Base-by-base conservation (phyloP, 2,888 invertebrate species). In the Ormyrus thymus region DNA sequence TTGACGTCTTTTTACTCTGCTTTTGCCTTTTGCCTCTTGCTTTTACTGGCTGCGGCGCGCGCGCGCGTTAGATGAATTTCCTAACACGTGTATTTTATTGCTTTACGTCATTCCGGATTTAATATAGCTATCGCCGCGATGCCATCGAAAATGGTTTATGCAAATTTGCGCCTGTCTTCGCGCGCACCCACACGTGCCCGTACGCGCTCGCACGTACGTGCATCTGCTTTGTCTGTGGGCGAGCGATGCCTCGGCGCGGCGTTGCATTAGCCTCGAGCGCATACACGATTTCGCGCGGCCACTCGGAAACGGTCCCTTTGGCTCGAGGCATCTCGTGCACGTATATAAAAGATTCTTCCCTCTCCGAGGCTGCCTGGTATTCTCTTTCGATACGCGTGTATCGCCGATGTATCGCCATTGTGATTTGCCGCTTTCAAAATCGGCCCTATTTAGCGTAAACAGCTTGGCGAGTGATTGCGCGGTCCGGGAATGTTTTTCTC, bases 1-100 rank as follows among this genome's bases (percentile, higher is more conserved):
- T 81, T 81, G 81, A 81, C 69, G 76, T 81, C 81, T 79, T 78
- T 78, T 79, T 81, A 76, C 55, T 62, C 29, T 66, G 43, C 56
- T 55, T 46, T 29, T 46, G 45, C 46, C 46, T 10, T n/a, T 15
- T 59, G 50, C 53, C 29, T 3, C 4, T 6, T 62, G n/a, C 43
- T 11, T 6, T 29, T 46, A 61, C 62, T n/a, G 15, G 29, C 43
- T n/a, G 13, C 15, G 29, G 10, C 56, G n/a, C 46, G 15, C 55
- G 15, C 61, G n/a, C 46, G 15, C 55, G 15, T 55, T 10, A 43
- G 29, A 48, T 46, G 64, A 76, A 65, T 80, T 80, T 80, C 80
- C 77, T 70, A 73, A 77, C 66, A 74, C 73, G 66, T 73, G 58
- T 78, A 68, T 68, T 80, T 80, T 80, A 80, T 80, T 74, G 77